Base-by-base conservation (phyloP, 92 coral and sea anemone genomes). In the Heteractis magnifica region DNA sequence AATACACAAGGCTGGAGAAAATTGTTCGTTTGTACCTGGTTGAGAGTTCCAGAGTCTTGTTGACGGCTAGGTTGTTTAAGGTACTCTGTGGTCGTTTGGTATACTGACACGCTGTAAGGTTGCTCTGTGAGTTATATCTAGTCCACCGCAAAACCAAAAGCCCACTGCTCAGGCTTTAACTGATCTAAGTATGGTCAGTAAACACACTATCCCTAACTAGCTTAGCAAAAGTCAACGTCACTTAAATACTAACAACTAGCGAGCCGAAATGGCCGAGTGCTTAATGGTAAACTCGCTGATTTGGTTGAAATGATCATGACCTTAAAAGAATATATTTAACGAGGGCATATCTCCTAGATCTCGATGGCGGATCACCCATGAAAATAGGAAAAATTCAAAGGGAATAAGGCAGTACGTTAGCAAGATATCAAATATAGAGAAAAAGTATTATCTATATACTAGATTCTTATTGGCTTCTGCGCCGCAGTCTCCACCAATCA, bases 401-500 rank as follows among this genome's bases (percentile, higher is more conserved):
- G 70, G 70, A 62, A 62, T 3, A 4, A 62, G 70, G 19, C 70
- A 62, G 70, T 62, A 18, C 70, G 0, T 62, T 62, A 0, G 49
- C 23, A 68, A 68, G 44, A 68, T 20, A 68, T 68, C 73, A 26
- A 68, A 68, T 26, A 10, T 41, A 23, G 73, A 7, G 14, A 68
- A 68, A 41, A 5, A 68, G 48, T 4, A 68, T 23, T 8, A 68
- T 20, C 49, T 68, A 13, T 34, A 34, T 68, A 15, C 73, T 68
- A 11, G 5, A 5, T 68, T 68, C 49, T 10, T 6, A 68, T 68
- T 68, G 73, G 73, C 11, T 68, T 48, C 73, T 14, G 73, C 73
- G 15, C 3, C 49, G 49, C 73, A 9, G 41, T 14, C 44, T 68
- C 21, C 41, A 21, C 84, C 84, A 81, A 81, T 81, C 84, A 81